phyloP scores from a whole-genome alignment of 2,113 vertebrate genomes.

The Lutjanus erythropterus region DNA sequence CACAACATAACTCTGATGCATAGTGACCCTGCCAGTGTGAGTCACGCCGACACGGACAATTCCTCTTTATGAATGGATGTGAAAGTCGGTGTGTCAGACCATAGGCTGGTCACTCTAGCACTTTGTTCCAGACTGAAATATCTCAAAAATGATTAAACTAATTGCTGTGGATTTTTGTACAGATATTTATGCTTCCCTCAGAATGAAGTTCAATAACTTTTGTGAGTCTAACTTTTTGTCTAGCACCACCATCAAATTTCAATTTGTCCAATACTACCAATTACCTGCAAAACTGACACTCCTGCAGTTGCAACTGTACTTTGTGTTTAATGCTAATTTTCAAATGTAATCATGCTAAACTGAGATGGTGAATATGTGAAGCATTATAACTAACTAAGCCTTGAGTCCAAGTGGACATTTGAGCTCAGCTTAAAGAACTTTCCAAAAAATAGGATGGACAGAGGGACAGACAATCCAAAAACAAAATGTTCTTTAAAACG shows the following conservation, averaged over 20 bases:
- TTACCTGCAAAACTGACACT: not conserved
- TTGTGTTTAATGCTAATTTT: not conserved
- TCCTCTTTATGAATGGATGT: not conserved
- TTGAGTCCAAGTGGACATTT: no score
- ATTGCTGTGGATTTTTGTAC: not conserved
- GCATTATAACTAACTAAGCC: not conserved
- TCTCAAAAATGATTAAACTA: not conserved
- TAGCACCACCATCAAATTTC: not conserved
- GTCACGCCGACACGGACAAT: not conserved
- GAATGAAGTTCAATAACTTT: not conserved
- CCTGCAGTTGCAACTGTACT: not conserved
- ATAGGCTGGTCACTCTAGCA: not conserved
- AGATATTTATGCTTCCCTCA: not conserved
- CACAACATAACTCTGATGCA: conserved; percentile 44
- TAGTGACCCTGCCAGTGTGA: conserved; percentile 11
- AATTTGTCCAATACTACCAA: no score
- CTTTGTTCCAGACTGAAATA: not conserved
- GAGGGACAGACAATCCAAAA: no score
- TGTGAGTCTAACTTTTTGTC: not conserved
- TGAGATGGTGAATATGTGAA: not conserved
- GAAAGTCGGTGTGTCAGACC: not conserved
- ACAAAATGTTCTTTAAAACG: no score
- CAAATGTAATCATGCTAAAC: not conserved
- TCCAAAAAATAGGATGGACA: no score
- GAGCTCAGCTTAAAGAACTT: no score